These are phyloP conservation scores for Vespertilio murinus DNA, from an alignment of 2,797 vertebrate genomes.

Conservation along the genomic window DNA sequence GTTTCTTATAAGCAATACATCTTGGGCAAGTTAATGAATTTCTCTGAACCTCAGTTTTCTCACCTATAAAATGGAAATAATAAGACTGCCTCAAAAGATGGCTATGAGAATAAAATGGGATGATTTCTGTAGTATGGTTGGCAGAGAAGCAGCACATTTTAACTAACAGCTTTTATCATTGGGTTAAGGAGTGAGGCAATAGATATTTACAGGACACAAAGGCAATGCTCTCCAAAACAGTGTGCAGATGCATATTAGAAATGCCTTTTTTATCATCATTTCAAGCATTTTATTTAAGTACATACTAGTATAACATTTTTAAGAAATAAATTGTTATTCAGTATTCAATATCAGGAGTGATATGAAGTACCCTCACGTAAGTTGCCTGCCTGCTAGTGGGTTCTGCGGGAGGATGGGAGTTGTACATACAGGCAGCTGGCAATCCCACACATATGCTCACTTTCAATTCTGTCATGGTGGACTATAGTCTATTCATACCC, in stretches of 20 bases:
- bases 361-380: background rate
- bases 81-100: background rate
- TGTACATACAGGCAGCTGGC: too few species aligned
- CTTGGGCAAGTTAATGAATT: background rate
- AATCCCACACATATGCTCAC: background rate
- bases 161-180: background rate
- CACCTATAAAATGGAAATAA: background rate
- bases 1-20: background rate
- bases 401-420: background rate
- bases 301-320: background rate
- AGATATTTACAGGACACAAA: background rate
- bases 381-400: background rate
- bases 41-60: background rate
- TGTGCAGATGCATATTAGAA: background rate
- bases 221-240: background rate
- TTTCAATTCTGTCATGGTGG: background rate
- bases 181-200: background rate
- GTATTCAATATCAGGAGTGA: background rate
- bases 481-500: accelerated
- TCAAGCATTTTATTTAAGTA: background rate
- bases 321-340: background rate
- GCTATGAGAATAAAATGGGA: background rate
- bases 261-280: background rate
- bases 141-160: background rate
- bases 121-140: background rate